phyloP scores from a whole-genome alignment of 2,113 vertebrate genomes.

The Rhinoptilus africanus region DNA sequence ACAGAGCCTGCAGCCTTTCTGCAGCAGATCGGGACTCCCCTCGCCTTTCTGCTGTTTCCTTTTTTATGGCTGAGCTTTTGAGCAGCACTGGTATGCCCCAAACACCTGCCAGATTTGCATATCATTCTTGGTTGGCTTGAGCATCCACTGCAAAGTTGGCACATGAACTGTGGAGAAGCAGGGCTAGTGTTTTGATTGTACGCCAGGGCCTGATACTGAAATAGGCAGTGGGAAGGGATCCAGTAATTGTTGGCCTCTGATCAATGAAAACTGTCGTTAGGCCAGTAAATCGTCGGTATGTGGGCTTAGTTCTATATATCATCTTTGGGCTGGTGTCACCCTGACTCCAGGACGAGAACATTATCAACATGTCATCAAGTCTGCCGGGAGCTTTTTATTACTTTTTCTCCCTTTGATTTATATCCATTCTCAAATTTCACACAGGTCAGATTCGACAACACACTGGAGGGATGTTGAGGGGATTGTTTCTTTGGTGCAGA shows the following conservation, averaged over 20 bases:
- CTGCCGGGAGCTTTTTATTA: constrained; percentile 63
- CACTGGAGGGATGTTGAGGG: not conserved
- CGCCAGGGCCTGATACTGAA: constrained; percentile 80
- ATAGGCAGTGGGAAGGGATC: constrained; percentile 72
- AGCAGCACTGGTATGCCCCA: constrained; percentile 53
- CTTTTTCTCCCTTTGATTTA: constrained; percentile 61
- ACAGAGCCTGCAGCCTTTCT: constrained; percentile 11
- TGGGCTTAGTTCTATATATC: constrained; percentile 78
- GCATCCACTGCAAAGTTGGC: constrained; percentile 36
- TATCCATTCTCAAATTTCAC: constrained; percentile 42
- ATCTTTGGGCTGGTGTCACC: constrained; percentile 77
- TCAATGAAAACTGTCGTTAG: constrained; percentile 85
- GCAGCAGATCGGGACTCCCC: constrained; percentile 14
- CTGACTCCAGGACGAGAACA: constrained; percentile 66
- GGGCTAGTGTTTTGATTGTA: constrained; percentile 77
- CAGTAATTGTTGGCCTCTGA: constrained; percentile 80
- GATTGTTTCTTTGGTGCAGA: constrained; percentile 10
- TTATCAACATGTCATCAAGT: constrained; percentile 62
- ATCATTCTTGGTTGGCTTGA: constrained; percentile 68
- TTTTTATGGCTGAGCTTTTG: constrained; percentile 35
- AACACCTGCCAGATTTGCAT: constrained; percentile 75
- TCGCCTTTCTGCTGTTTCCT: constrained; percentile 20
- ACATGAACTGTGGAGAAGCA: constrained; percentile 62
- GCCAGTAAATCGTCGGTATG: constrained; percentile 82
- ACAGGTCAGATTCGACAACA: not conserved